Evolutionary conservation across 1,140 invertebrate species (phyloP).

Genomic region (Neelides sp.): DNA sequence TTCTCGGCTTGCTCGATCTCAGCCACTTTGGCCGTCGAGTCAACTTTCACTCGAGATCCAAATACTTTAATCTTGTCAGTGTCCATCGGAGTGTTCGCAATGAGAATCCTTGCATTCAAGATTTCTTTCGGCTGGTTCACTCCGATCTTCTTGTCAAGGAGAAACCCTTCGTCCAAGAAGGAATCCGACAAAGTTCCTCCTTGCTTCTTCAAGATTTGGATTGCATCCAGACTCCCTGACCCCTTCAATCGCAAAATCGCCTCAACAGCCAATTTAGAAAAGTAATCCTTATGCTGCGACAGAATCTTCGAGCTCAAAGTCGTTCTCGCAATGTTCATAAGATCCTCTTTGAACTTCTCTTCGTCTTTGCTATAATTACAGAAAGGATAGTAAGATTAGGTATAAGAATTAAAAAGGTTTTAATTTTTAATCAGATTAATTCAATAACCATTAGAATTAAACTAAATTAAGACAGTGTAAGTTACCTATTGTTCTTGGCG

Average conservation of each 20-base stretch:
- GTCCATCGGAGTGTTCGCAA: constrained; percentile 99
- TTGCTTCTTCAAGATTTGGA: constrained; percentile 94
- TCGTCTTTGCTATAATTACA: constrained; percentile 52
- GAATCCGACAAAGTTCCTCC: constrained; percentile 87
- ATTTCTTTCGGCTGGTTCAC: constrained; percentile 58
- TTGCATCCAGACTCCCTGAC: constrained; percentile 85
- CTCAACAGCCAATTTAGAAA: constrained; percentile 87
- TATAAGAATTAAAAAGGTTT: constrained; percentile 8
- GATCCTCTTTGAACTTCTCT: constrained; percentile 68
- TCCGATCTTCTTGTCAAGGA: constrained; percentile 92
- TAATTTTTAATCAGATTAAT: neutral
- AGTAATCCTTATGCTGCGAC: constrained; percentile 93
- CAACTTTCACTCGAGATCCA: constrained; percentile 91
- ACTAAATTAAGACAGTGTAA: constrained; percentile 4
- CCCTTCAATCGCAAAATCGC: constrained; percentile 90
- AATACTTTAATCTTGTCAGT: constrained; percentile 99
- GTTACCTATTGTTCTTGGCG: constrained; percentile 60
- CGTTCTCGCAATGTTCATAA: constrained; percentile 93
- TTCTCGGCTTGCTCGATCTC: constrained; percentile 96
- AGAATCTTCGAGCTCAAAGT: constrained; percentile 97
- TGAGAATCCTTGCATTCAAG: constrained; percentile 89
- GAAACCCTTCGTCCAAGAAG: constrained; percentile 95
- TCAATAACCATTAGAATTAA: neutral
- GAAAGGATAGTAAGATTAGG: too few species aligned
- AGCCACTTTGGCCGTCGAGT: constrained; percentile 95